These are phyloP conservation scores for Epirrita christyi DNA, from an alignment of 2,888 invertebrate species.

Conservation along the genomic window DNA sequence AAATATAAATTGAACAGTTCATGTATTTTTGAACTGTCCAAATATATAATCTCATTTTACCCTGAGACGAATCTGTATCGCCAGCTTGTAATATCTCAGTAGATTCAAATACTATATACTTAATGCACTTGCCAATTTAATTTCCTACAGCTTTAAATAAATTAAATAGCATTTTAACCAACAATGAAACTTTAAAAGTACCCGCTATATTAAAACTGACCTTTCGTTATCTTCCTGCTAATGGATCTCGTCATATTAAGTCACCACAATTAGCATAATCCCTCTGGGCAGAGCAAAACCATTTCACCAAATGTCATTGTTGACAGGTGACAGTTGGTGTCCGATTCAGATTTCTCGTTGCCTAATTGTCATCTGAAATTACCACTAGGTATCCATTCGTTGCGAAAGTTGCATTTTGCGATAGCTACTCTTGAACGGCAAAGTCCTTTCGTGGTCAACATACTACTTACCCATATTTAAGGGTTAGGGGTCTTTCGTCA, in stretches of 20 bases:
- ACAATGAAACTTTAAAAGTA: conserved; percentile 10
- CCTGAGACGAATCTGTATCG: no score
- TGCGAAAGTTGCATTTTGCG: background rate
- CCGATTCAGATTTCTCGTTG: conserved; percentile 14
- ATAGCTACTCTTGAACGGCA: no score
- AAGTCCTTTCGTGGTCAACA: no score
- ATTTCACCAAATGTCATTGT: conserved; percentile 32
- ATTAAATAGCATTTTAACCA: background rate
- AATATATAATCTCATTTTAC: no score
- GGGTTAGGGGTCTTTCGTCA: no score
- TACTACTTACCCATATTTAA: no score
- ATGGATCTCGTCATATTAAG: conserved; percentile 50
- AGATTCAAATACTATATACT: no score
- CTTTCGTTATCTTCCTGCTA: conserved; percentile 66
- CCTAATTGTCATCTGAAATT: conserved; percentile 12
- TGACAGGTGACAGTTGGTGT: conserved; percentile 25
- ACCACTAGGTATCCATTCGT: background rate
- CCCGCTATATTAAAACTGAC: conserved; percentile 47
- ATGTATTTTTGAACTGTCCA: no score
- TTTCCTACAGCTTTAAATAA: conserved; percentile 2
- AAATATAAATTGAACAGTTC: no score
- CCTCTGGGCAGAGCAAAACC: conserved; percentile 27
- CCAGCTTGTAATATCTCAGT: no score
- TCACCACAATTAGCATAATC: conserved; percentile 36
- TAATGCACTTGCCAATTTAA: background rate